Evolutionary conservation across 1,140 invertebrate species (phyloP).

Genomic region (Drosophila tsacasi): DNA sequence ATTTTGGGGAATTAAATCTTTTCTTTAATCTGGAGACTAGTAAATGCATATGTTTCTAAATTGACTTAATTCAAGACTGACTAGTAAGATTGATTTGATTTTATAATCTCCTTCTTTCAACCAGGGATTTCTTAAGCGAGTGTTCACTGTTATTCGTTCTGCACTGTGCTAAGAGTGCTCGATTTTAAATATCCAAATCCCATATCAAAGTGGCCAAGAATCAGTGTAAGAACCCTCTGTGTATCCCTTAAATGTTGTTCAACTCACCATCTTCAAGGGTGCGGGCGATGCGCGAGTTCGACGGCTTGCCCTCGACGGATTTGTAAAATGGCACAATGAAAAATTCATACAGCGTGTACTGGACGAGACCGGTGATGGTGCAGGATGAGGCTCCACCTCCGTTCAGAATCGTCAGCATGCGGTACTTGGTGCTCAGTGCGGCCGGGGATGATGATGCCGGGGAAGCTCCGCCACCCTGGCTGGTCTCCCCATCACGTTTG

Average conservation of each 20-base stretch:
- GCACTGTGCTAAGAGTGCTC: conserved; percentile 5
- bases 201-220: conserved; percentile 46
- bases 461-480: conserved; percentile 20
- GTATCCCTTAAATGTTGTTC: conserved; percentile 16
- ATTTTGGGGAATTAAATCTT: too few species aligned
- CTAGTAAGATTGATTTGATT: too few species aligned
- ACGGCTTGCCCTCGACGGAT: conserved; percentile 91
- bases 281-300: conserved; percentile 89
- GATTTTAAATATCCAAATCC: conserved; percentile 52
- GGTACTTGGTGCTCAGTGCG: conserved; percentile 86
- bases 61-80: too few species aligned
- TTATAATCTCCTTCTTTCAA: too few species aligned
- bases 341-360: conserved; percentile 91
- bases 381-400: conserved; percentile 88
- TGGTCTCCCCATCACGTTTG: conserved; percentile 75
- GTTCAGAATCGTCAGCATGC: conserved; percentile 88
- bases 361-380: conserved; percentile 89
- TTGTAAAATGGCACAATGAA: conserved; percentile 93
- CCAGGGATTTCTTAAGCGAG: neutral
- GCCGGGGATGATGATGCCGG: conserved; percentile 4
- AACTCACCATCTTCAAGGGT: conserved; percentile 91
- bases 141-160: neutral
- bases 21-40: too few species aligned
- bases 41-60: too few species aligned
- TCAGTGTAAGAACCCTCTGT: conserved; percentile 24